Base-by-base conservation (phyloP, 2,888 invertebrate genomes). In the Bellardia bayeri region DNA sequence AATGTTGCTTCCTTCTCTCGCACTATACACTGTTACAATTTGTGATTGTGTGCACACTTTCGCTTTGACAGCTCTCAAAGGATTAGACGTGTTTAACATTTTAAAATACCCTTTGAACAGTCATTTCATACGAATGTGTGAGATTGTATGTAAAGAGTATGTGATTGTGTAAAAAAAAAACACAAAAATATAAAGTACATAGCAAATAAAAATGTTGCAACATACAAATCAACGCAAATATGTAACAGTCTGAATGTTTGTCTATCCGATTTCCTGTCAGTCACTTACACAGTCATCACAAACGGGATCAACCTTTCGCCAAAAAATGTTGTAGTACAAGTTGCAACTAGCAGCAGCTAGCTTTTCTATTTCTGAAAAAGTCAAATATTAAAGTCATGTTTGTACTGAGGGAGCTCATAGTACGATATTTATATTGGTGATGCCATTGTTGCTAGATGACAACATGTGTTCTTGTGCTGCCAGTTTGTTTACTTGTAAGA, bases 71-170 rank as follows among this genome's bases (percentile, higher is more conserved):
- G 92, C 92, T 92, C 91, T 91, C 91, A 92, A 91, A 91, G 92
- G 92, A 91, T 92, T 92, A 91, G 91, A 92, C 91, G 91, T 92
- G 92, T 92, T 92, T 91, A 90, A 90, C 91, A 92, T 91, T 90
- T 92, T 90, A 90, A 91, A 91, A 89, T 89, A 85, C 85, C 83
- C 85, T 80, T 86, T 86, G 81, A 82, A 74, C 79, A 84, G 82
- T 79, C 66, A 79, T 72, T 84, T 63, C 30, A 68, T 14, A 63
- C 33, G 33, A 42, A 54, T 37, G 69, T 79, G 45, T 79, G 8
- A 30, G 9, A 64, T 40, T 37, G 14, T 37, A 33, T 7, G 6
- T 23, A 40, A 30, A 54, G 5, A n/a, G n/a, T 37, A 7, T 76
- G 45, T 49, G 23, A 54, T 14, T 42, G 61, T 61, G 63, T n/a